Evolutionary conservation across 2,888 invertebrate genomes (phyloP).

Genomic region (Leptopilina syphax): DNA sequence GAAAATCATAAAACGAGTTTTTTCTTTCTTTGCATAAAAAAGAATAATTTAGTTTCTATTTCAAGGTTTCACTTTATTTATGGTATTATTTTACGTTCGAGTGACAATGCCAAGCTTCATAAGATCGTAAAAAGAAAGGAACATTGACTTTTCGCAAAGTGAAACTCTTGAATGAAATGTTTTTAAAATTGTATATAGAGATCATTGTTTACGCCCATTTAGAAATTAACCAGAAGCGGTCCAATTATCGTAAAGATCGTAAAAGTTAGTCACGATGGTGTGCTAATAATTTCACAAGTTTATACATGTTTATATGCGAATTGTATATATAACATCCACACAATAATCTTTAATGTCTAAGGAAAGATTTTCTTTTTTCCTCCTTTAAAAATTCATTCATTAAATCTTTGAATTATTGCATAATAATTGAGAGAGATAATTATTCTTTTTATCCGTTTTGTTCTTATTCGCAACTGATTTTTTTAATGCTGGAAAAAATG

Average conservation of each 20-base stretch:
- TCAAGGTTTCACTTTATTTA: slow-evolving; percentile 15
- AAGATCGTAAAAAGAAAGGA: background rate
- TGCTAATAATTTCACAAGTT: slow-evolving; percentile 18
- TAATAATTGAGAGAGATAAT: background rate
- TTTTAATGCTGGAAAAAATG: too few relatives aligned
- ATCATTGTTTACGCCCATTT: slow-evolving; percentile 15
- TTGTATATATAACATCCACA: background rate
- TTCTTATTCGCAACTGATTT: too few relatives aligned
- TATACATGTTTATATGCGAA: background rate
- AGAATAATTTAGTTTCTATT: slow-evolving; percentile 4
- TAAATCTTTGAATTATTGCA: background rate
- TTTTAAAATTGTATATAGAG: slow-evolving; percentile 14
- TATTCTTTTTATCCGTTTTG: too few relatives aligned
- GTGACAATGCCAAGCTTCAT: background rate
- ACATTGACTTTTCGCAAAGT: slow-evolving; percentile 2
- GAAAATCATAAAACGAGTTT: background rate
- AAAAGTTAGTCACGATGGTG: slow-evolving; percentile 19
- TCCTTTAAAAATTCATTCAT: background rate
- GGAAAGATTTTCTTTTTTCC: background rate
- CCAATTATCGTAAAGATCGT: slow-evolving; percentile 18
- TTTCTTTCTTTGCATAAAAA: background rate
- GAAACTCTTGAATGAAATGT: slow-evolving; percentile 24
- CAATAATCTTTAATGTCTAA: background rate
- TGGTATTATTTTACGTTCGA: slow-evolving; percentile 6
- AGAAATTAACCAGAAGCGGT: slow-evolving; percentile 30